These are phyloP conservation scores for Pempheris klunzingeri DNA, from an alignment of 2,797 vertebrate species.

Conservation along the genomic window DNA sequence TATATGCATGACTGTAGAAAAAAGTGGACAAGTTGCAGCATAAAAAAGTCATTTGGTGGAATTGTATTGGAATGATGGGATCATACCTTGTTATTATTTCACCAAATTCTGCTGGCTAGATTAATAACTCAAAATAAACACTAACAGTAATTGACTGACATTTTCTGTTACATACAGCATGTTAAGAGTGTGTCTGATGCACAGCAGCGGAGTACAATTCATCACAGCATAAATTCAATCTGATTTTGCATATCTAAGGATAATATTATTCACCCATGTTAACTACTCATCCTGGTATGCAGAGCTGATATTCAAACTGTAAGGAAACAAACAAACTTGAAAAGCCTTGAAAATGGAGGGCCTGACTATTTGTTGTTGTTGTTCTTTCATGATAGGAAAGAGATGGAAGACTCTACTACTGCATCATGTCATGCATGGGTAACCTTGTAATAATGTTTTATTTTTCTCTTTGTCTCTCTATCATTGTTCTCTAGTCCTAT, in stretches of 20 bases:
- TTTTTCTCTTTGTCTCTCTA: slow-evolving; percentile 38
- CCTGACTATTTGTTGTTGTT: no score
- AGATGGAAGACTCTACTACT: neutral
- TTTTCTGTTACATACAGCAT: neutral
- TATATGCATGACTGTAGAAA: neutral
- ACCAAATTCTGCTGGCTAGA: neutral
- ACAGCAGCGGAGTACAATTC: no score
- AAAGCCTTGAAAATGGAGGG: neutral
- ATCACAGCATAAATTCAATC: neutral
- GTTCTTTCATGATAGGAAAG: neutral
- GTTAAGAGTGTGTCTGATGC: neutral
- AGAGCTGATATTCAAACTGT: neutral
- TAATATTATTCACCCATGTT: neutral
- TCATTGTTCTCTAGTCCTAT: slow-evolving; percentile 90
- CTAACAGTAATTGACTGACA: neutral
- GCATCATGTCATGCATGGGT: slow-evolving; percentile 11
- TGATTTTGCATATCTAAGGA: neutral
- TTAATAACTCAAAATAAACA: neutral
- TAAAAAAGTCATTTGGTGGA: neutral
- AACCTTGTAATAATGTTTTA: slow-evolving; percentile 18
- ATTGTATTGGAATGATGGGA: neutral
- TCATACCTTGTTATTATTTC: neutral
- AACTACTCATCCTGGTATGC: neutral
- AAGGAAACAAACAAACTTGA: neutral
- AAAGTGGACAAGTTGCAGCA: neutral